Conservation (phyloP, 2,888 invertebrate species). For the Geotrupes spiniger region DNA sequence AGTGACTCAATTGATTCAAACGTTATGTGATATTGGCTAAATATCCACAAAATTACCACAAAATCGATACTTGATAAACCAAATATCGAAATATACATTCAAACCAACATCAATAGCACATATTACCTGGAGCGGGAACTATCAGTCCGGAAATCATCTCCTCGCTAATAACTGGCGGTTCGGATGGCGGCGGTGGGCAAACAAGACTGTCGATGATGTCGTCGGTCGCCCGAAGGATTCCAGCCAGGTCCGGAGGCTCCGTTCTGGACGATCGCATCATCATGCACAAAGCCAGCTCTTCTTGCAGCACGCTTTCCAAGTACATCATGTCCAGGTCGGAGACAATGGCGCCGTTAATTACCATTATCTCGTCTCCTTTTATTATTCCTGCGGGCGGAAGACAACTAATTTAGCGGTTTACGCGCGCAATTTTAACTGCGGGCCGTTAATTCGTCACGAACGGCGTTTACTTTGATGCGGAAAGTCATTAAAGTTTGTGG, state of each 20-base stretch:
- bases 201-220: slow-evolving; percentile 94
- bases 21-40: too few relatives aligned
- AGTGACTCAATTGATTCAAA: too few relatives aligned
- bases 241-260: slow-evolving; percentile 74
- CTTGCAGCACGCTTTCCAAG: slow-evolving; percentile 93
- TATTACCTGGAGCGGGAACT: slow-evolving; percentile 87
- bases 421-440: too few relatives aligned
- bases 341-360: slow-evolving; percentile 97
- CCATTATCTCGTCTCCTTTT: slow-evolving; percentile 98
- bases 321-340: slow-evolving; percentile 99
- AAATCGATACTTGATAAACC: too few relatives aligned
- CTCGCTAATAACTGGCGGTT: slow-evolving; percentile 90
- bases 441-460: too few relatives aligned
- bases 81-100: too few relatives aligned
- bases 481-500: too few relatives aligned
- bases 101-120: too few relatives aligned
- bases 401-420: background rate
- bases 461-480: too few relatives aligned
- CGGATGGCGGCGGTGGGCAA: slow-evolving; percentile 93
- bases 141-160: slow-evolving; percentile 96
- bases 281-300: slow-evolving; percentile 91
- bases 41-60: too few relatives aligned
- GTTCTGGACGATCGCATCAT: slow-evolving; percentile 92
- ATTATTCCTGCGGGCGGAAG: slow-evolving; percentile 73
- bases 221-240: slow-evolving; percentile 77